Percentiles rank a stretch among this genome's conserved stretches.
These are phyloP conservation scores for Drosophila melanocephala DNA, from an alignment of 2,888 invertebrate genomes.

Conservation along the genomic window DNA sequence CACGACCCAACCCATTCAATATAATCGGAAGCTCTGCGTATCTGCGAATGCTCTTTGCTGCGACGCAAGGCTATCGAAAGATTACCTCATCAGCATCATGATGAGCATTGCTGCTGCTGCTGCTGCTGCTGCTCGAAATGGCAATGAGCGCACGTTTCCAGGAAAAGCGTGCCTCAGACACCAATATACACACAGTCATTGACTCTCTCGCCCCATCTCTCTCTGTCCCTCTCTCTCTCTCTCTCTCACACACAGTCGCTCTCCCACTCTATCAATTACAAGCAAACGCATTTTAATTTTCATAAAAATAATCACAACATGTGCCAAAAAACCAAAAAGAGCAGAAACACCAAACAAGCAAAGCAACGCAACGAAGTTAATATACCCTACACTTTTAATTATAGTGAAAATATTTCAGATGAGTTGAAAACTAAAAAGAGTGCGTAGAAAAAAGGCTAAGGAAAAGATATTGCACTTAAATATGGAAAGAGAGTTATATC, in stretches of 20 bases:
- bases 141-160: constrained; percentile 76
- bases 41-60: constrained; percentile 19
- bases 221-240: background rate
- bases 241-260: background rate
- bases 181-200: constrained; percentile 30
- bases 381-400: constrained; percentile 31
- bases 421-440: background rate
- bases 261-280: constrained; percentile 60
- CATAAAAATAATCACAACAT: constrained; percentile 80
- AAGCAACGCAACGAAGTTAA: background rate
- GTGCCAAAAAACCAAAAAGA: constrained; percentile 52
- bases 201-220: background rate
- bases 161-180: constrained; percentile 70
- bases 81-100: constrained; percentile 67
- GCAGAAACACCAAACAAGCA: background rate
- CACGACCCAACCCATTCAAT: constrained; percentile 3
- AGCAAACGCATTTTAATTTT: constrained; percentile 81
- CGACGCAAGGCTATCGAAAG: constrained; percentile 42
- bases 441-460: background rate
- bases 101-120: constrained; percentile 37
- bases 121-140: constrained; percentile 56
- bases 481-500: background rate
- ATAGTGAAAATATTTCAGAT: background rate
- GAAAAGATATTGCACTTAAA: background rate
- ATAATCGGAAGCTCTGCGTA: background rate